Evolutionary conservation across 1,140 invertebrate genomes (phyloP).

Genomic region (Heliconius hermathena): DNA sequence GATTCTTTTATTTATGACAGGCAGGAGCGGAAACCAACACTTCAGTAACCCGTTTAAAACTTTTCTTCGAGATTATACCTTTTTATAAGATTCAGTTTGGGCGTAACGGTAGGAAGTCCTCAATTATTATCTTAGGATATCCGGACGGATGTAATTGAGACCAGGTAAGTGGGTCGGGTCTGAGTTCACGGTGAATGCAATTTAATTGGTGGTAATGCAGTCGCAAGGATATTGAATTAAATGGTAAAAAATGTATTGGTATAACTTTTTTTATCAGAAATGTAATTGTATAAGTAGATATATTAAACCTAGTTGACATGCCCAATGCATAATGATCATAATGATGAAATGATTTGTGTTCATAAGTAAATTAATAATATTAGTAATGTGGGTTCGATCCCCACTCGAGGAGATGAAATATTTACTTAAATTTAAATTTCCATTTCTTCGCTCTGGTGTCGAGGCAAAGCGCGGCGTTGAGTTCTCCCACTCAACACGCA

Average conservation of each 20-base stretch:
- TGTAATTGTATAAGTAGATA: not conserved
- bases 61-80: slow-evolving; percentile 62
- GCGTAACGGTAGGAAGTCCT: slow-evolving; percentile 72
- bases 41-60: slow-evolving; percentile 65
- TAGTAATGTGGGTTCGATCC: not conserved
- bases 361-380: not conserved
- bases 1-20: not conserved
- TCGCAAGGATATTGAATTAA: slow-evolving; percentile 15
- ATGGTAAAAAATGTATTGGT: not conserved
- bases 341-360: not conserved
- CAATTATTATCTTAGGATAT: slow-evolving; percentile 75
- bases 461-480: too few relatives aligned
- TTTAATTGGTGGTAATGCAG: slow-evolving; percentile 19
- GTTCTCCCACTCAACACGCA: too few relatives aligned
- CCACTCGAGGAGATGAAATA: too few relatives aligned
- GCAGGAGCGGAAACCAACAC: slow-evolving; percentile 62
- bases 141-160: slow-evolving; percentile 66
- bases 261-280: not conserved
- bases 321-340: too few relatives aligned
- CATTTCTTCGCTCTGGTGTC: too few relatives aligned
- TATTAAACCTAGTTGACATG: too few relatives aligned
- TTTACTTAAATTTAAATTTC: too few relatives aligned
- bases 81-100: slow-evolving; percentile 54
- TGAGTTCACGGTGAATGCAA: slow-evolving; percentile 31
- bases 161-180: slow-evolving; percentile 55